A percentile compares a stretch with the other conserved stretches of the same genome.
phyloP scores from a whole-genome alignment of 2,113 vertebrate species.

The Neopipo cinnamomea region DNA sequence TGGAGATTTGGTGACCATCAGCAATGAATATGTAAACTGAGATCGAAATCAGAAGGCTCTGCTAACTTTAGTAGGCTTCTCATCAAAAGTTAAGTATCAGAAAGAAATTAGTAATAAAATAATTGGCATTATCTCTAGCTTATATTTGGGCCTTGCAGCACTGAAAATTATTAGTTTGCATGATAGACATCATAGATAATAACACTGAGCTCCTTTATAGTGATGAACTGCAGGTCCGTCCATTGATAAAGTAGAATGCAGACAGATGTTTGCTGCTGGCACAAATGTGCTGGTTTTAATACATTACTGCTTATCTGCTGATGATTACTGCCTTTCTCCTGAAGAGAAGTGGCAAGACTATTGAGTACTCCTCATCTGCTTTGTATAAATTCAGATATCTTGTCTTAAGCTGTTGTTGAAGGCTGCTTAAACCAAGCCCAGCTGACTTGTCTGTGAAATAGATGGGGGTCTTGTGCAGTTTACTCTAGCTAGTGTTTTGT shows the following conservation, averaged over 20 bases:
- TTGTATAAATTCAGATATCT: background rate
- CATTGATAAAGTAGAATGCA: background rate
- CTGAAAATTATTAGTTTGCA: background rate
- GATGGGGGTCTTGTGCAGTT: background rate
- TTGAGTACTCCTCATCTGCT: background rate
- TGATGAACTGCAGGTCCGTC: background rate
- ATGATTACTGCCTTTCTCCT: background rate
- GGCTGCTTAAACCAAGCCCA: background rate
- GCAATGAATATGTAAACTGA: background rate
- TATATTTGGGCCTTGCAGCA: background rate
- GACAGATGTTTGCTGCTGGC: constrained; percentile 1
- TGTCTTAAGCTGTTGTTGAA: background rate
- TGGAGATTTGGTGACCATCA: background rate
- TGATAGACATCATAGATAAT: background rate
- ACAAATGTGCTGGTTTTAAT: background rate
- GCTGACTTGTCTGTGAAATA: background rate
- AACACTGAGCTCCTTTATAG: background rate
- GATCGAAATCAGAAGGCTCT: background rate
- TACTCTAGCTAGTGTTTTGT: background rate
- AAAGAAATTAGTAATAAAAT: background rate
- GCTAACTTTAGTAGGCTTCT: background rate
- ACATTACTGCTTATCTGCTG: background rate
- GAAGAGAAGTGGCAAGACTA: background rate
- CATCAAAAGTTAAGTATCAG: background rate
- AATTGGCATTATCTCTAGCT: background rate